These are phyloP conservation scores for Ophioninae sp. DNA, from an alignment of 2,888 invertebrate species.

Conservation along the genomic window DNA sequence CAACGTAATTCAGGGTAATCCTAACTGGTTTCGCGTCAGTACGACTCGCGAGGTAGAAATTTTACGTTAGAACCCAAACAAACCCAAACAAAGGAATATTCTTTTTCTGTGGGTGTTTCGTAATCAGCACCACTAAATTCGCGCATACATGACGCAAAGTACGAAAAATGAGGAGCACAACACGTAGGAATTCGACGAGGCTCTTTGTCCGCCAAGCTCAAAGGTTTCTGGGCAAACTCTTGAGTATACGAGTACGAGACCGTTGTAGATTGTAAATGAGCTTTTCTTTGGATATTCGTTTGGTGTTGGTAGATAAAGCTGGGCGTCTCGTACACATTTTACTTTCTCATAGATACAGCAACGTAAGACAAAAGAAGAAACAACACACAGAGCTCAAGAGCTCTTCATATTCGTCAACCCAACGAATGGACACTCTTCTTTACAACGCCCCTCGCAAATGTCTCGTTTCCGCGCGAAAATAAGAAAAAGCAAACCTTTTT, in stretches of 20 bases:
- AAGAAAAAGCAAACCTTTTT: slow-evolving; percentile 37
- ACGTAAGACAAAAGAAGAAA: slow-evolving; percentile 50
- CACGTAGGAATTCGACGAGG: neutral
- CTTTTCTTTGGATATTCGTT: slow-evolving; percentile 32
- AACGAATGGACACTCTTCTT: slow-evolving; percentile 32
- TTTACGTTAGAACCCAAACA: no score
- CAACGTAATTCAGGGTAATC: neutral
- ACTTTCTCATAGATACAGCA: slow-evolving; percentile 38
- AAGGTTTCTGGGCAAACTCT: slow-evolving; percentile 44
- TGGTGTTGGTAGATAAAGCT: slow-evolving; percentile 3
- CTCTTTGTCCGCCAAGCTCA: slow-evolving; percentile 31
- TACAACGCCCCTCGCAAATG: slow-evolving; percentile 42
- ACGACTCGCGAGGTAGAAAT: neutral
- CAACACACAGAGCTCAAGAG: slow-evolving; percentile 41
- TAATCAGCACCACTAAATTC: neutral
- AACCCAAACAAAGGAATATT: neutral
- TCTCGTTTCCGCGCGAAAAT: slow-evolving; percentile 13
- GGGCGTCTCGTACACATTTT: slow-evolving; percentile 15
- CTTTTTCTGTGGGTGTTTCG: neutral
- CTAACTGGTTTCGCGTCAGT: slow-evolving; percentile 10
- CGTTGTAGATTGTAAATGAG: neutral
- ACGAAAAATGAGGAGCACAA: slow-evolving; percentile 10
- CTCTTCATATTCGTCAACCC: slow-evolving; percentile 28
- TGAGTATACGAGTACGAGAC: slow-evolving; percentile 13
- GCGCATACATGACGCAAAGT: neutral